Evolutionary conservation across 2,113 vertebrate genomes (phyloP).

Genomic region (Amia ocellicauda): DNA sequence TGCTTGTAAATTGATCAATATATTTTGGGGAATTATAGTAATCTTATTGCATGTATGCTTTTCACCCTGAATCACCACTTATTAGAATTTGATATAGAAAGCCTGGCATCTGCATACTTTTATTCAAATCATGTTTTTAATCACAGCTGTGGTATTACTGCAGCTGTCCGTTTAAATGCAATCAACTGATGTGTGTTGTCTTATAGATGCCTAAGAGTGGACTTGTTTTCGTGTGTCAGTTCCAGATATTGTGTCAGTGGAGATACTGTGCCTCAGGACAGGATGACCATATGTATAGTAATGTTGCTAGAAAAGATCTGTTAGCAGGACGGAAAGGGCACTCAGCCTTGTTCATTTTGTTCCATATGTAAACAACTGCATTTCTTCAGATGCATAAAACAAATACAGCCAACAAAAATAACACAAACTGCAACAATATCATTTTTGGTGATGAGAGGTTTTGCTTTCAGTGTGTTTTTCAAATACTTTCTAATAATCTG

Average conservation of each 20-base stretch:
- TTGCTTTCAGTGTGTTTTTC: too few species aligned
- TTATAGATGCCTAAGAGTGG: neutral
- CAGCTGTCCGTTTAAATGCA: conserved; percentile 49
- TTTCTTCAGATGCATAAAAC: neutral
- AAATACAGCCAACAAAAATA: conserved; percentile 6
- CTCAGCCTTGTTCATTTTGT: conserved; percentile 43
- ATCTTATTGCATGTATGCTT: too few species aligned
- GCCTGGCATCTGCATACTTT: conserved; percentile 53
- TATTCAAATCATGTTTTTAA: conserved; percentile 49
- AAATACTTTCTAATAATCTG: too few species aligned
- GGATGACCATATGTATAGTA: conserved; percentile 56
- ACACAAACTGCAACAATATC: neutral
- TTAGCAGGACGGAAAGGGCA: conserved; percentile 47
- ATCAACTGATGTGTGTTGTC: conserved; percentile 44
- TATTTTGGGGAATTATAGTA: too few species aligned
- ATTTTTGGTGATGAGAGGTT: neutral
- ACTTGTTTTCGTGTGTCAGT: conserved; percentile 34
- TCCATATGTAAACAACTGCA: conserved; percentile 26
- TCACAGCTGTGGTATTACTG: conserved; percentile 55
- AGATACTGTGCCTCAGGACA: conserved; percentile 44
- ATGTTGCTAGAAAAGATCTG: conserved; percentile 43
- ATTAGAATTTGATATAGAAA: too few species aligned
- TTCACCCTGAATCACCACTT: too few species aligned
- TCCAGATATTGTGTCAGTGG: conserved; percentile 40
- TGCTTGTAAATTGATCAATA: too few species aligned